Conservation (phyloP, 1,140 invertebrate genomes). For the Hesperophylax magnus region DNA sequence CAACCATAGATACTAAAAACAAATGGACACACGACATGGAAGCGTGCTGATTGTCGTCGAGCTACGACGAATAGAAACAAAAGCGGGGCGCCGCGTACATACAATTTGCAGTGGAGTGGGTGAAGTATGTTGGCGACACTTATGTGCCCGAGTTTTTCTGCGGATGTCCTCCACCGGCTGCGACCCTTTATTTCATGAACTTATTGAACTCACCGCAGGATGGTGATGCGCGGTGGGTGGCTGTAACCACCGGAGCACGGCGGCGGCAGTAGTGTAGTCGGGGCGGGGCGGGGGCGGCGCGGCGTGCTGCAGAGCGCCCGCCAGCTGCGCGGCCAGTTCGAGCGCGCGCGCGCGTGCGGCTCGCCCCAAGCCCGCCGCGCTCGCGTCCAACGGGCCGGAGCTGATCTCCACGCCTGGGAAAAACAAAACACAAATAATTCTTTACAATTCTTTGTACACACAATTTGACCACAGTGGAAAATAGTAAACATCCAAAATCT, state of each 20-base stretch:
- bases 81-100: too few relatives aligned
- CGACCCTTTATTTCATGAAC: not conserved
- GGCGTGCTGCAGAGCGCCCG: conserved; percentile 66
- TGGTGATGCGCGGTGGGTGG: conserved; percentile 61
- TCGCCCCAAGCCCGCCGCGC: conserved; percentile 48
- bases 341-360: conserved; percentile 65
- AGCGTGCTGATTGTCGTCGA: too few relatives aligned
- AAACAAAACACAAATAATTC: too few relatives aligned
- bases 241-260: conserved; percentile 68
- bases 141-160: too few relatives aligned
- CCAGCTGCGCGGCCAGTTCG: conserved; percentile 68
- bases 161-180: not conserved
- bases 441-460: too few relatives aligned
- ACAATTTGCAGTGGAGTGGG: too few relatives aligned
- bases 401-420: conserved; percentile 29
- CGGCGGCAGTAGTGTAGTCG: conserved; percentile 69
- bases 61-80: too few relatives aligned
- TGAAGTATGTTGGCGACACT: too few relatives aligned
- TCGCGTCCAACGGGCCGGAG: not conserved
- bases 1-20: too few relatives aligned
- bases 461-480: too few relatives aligned
- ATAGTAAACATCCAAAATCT: too few relatives aligned
- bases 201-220: not conserved
- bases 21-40: too few relatives aligned
- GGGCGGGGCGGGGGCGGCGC: conserved; percentile 68